Percentiles rank a stretch among this genome's conserved stretches.
phyloP scores from a whole-genome alignment of 2,113 vertebrate genomes.

The Azemiops feae region DNA sequence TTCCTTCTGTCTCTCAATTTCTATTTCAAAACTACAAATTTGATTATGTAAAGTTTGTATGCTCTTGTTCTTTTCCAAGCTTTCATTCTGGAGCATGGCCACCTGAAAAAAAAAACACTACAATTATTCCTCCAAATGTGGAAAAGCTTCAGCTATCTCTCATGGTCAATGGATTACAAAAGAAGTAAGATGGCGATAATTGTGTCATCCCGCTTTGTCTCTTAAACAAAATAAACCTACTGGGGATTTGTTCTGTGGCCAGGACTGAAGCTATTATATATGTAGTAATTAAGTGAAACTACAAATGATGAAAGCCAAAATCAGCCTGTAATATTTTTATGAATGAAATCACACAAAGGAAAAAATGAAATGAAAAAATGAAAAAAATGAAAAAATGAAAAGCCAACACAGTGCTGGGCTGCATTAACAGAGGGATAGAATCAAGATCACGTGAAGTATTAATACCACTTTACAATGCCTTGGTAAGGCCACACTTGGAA shows the following conservation, averaged over 20 bases:
- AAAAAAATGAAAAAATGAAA: too few relatives aligned
- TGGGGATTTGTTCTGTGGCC: neutral
- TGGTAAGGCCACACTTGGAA: too few relatives aligned
- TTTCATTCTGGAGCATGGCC: conserved; percentile 80
- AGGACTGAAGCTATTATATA: neutral
- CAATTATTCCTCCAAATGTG: conserved; percentile 57
- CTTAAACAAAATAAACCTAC: conserved; percentile 3
- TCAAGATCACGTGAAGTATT: too few relatives aligned
- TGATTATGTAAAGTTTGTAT: conserved; percentile 81
- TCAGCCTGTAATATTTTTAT: conserved; percentile 35
- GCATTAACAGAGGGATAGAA: too few relatives aligned
- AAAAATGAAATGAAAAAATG: too few relatives aligned
- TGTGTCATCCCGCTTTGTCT: neutral
- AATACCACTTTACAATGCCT: too few relatives aligned
- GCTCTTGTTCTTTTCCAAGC: conserved; percentile 82
- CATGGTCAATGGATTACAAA: neutral
- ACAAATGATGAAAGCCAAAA: conserved; percentile 28
- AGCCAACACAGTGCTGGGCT: too few relatives aligned
- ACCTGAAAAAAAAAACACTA: conserved; percentile 67
- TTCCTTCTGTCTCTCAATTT: conserved; percentile 81
- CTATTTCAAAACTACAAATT: conserved; percentile 81
- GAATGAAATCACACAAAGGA: conserved; percentile 19
- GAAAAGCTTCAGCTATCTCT: conserved; percentile 40
- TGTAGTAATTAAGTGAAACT: conserved; percentile 27
- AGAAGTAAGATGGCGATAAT: neutral